Evolutionary conservation across 2,113 vertebrate species (phyloP).

Genomic region (Micromys minutus): DNA sequence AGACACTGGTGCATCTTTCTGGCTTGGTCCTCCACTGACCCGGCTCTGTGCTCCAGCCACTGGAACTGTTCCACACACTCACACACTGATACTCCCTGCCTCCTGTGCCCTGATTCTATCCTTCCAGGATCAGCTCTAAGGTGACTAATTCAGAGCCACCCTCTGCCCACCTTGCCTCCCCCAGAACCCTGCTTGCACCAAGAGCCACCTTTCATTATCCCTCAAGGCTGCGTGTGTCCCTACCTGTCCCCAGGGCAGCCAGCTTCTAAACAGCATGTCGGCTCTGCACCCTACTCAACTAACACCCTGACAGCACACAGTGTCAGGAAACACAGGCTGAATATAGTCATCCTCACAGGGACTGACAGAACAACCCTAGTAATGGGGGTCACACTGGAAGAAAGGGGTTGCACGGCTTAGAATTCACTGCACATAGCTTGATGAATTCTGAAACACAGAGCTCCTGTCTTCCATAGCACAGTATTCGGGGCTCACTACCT

Average conservation of each 20-base stretch:
- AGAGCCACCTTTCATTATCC: accelerated
- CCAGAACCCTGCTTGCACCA: accelerated
- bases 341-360: not conserved
- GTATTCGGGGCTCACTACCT: accelerated
- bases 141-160: not conserved
- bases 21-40: accelerated
- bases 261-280: not conserved
- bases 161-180: not conserved
- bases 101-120: too few relatives aligned
- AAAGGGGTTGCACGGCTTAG: accelerated
- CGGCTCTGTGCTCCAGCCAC: not conserved
- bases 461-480: not conserved
- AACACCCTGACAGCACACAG: not conserved
- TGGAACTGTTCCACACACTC: accelerated
- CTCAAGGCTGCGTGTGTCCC: not conserved
- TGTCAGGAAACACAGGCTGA: not conserved
- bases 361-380: accelerated
- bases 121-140: not conserved
- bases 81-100: not conserved
- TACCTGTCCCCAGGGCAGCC: accelerated
- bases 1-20: accelerated
- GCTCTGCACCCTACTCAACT: not conserved
- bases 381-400: accelerated
- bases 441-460: too few relatives aligned
- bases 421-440: accelerated